Conservation (phyloP, 2,888 invertebrate species). For the Pocota personata region DNA sequence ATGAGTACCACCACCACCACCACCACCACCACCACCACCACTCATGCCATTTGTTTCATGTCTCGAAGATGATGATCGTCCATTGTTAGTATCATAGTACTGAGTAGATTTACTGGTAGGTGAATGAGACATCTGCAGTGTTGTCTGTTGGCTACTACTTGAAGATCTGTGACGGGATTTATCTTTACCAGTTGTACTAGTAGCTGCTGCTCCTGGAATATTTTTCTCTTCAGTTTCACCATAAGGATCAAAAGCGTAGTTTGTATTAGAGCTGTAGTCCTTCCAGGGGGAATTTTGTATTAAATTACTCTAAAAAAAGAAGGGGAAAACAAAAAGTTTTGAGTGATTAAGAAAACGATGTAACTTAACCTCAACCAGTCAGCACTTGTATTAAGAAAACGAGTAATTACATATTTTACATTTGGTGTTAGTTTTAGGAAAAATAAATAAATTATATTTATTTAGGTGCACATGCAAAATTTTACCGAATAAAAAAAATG, state of each 20-base stretch:
- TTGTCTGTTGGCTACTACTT: slow-evolving; percentile 80
- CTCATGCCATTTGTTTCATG: slow-evolving; percentile 70
- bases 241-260: slow-evolving; percentile 95
- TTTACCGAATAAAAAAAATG: not conserved
- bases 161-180: slow-evolving; percentile 79
- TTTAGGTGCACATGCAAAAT: slow-evolving; percentile 15
- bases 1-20: slow-evolving; percentile 71
- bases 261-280: slow-evolving; percentile 93
- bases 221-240: slow-evolving; percentile 90
- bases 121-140: slow-evolving; percentile 82
- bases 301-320: slow-evolving; percentile 88
- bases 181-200: slow-evolving; percentile 77
- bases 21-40: slow-evolving; percentile 46
- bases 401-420: slow-evolving; percentile 24
- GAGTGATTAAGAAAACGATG: slow-evolving; percentile 35
- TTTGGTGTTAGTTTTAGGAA: slow-evolving; percentile 58
- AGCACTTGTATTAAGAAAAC: slow-evolving; percentile 78
- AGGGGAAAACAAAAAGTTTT: slow-evolving; percentile 56
- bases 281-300: slow-evolving; percentile 94
- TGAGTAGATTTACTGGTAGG: slow-evolving; percentile 81
- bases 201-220: slow-evolving; percentile 75
- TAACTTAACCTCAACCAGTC: slow-evolving; percentile 79
- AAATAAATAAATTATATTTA: not conserved
- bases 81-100: slow-evolving; percentile 79
- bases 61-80: slow-evolving; percentile 68